Evolutionary conservation across 2,113 vertebrate species (phyloP).

Genomic region (Lipophrys pholis): DNA sequence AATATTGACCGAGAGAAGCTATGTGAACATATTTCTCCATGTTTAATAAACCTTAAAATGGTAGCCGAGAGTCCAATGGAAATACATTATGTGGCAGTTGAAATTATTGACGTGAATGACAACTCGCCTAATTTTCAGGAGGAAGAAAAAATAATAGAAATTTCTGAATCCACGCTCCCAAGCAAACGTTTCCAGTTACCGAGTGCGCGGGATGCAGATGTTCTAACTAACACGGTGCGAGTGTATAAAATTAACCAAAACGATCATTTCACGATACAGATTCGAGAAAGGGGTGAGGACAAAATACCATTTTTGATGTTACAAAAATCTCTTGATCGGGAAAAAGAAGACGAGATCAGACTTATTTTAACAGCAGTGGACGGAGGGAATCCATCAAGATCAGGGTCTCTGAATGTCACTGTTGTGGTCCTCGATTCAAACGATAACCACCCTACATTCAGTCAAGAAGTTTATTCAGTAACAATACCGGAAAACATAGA

Average conservation of each 20-base stretch:
- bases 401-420: slow-evolving; percentile 72
- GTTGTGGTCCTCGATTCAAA: slow-evolving; percentile 76
- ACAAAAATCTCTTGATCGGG: slow-evolving; percentile 74
- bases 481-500: slow-evolving; percentile 70
- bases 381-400: slow-evolving; percentile 70
- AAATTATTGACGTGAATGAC: slow-evolving; percentile 77
- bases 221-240: slow-evolving; percentile 53
- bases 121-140: slow-evolving; percentile 71
- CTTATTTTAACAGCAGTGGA: slow-evolving; percentile 72
- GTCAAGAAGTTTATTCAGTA: slow-evolving; percentile 67
- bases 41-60: slow-evolving; percentile 70
- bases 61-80: slow-evolving; percentile 77
- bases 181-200: slow-evolving; percentile 72
- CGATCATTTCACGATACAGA: slow-evolving; percentile 72
- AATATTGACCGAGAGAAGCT: slow-evolving; percentile 76
- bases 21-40: slow-evolving; percentile 56
- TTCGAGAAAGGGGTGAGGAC: slow-evolving; percentile 66
- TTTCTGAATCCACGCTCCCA: slow-evolving; percentile 41
- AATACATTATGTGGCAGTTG: slow-evolving; percentile 73
- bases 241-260: slow-evolving; percentile 71
- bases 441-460: slow-evolving; percentile 77
- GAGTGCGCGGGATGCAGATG: slow-evolving; percentile 69
- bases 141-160: slow-evolving; percentile 65
- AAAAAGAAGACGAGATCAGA: slow-evolving; percentile 56
- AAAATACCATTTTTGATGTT: slow-evolving; percentile 74